Base-by-base conservation (phyloP, 2,797 vertebrate species). In the Lithobates pipiens region DNA sequence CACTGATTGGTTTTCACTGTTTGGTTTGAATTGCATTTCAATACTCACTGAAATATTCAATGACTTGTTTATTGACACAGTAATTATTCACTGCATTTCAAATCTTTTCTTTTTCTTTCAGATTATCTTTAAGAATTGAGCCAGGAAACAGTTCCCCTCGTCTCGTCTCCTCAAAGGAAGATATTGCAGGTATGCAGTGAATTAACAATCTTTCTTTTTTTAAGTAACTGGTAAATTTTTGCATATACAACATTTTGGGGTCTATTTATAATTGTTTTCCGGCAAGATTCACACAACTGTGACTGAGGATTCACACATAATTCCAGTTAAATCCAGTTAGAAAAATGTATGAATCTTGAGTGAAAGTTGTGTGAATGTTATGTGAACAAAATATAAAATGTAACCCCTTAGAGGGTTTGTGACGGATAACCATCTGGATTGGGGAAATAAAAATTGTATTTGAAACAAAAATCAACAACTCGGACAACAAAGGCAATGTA, bases 161-260 rank as follows among this genome's bases (percentile, higher is more conserved):
- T 82, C 95, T 98, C n/a, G 95, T 96, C 85, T 97, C 96, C 29
- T 98, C 97, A 82, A 98, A 97, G 92, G 97, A 98, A 95, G 97
- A 98, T 88, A 92, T 98, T 67, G 94, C 97, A 96, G 97, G 97
- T 98, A 95, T 82, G 73, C 77, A 84, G 86, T 10, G 42, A 3
- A 16, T 29, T 15, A 3, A 15, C 4, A 50, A 50, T 16, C 16
- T n/a, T 3, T n/a, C n/a, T n/a, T 9, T 3, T 34, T n/a, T 50
- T 44, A 67, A 13, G 63, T n/a, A 63, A n/a, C n/a, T 63, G 23
- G 23, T 65, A 6, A 10, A 65, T 25, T 65, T 65, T 65, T 9
- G 21, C 5, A n/a, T 18, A 54, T 18, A 46, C 3, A 13, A 46
- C 9, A 46, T 3, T 46, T 46, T 3, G 44, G 44, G 13, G 44